Evolutionary conservation across 2,888 invertebrate species (phyloP).

Genomic region (Cybosia mesomella): DNA sequence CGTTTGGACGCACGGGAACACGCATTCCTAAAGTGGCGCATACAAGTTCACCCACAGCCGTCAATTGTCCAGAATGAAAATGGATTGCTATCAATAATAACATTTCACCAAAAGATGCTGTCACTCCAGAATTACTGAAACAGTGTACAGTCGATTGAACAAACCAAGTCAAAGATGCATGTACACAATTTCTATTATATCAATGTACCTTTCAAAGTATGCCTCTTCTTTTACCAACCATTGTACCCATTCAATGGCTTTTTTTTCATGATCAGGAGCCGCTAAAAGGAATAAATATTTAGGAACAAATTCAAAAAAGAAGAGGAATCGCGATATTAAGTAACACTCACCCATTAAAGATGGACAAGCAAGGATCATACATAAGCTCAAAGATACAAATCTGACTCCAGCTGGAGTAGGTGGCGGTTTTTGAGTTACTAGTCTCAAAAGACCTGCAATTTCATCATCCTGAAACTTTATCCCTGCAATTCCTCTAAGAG

Average conservation of each 20-base stretch:
- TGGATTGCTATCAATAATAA: conserved; percentile 98
- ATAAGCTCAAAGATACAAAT: conserved; percentile 96
- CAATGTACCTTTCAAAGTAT: conserved; percentile 91
- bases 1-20: conserved; percentile 94
- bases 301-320: neutral
- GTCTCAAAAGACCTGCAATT: conserved; percentile 92
- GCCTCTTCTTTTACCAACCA: conserved; percentile 97
- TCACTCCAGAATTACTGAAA: conserved; percentile 91
- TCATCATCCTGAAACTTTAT: conserved; percentile 98
- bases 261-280: conserved; percentile 92
- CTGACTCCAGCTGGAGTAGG: conserved; percentile 97
- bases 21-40: conserved; percentile 98
- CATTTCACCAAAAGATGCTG: conserved; percentile 98
- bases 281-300: conserved; percentile 65
- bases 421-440: conserved; percentile 95
- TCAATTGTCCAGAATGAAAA: conserved; percentile 97
- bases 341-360: conserved; percentile 89
- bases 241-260: conserved; percentile 96
- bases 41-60: conserved; percentile 97
- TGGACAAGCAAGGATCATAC: conserved; percentile 98
- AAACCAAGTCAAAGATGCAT: neutral
- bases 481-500: conserved; percentile 96
- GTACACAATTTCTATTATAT: neutral
- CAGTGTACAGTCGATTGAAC: conserved; percentile 4
- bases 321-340: neutral